phyloP scores from a whole-genome alignment of 2,888 invertebrate genomes.

The Agrochola lota region DNA sequence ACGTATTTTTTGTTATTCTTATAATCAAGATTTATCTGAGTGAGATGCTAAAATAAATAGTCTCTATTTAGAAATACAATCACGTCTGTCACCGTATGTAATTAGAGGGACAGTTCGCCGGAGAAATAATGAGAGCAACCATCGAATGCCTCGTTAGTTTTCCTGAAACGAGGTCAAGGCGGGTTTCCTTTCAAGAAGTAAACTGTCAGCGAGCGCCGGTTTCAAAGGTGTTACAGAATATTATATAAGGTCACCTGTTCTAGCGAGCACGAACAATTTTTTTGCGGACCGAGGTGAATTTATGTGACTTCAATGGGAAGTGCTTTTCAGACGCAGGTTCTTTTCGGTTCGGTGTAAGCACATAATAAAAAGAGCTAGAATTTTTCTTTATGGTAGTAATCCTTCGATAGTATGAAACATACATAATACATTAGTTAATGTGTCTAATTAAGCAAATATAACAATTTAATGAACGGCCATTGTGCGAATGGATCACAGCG shows the following conservation, averaged over 20 bases:
- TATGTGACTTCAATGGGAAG: constrained; percentile 38
- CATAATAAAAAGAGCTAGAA: constrained; percentile 5
- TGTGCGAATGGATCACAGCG: constrained; percentile 67
- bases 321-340: constrained; percentile 28
- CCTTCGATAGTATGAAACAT: not conserved
- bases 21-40: constrained; percentile 46
- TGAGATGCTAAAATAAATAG: constrained; percentile 51
- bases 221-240: constrained; percentile 60
- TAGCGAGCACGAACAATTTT: constrained; percentile 46
- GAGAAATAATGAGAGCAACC: constrained; percentile 78
- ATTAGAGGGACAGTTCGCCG: constrained; percentile 79
- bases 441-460: constrained; percentile 60
- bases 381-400: not conserved
- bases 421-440: constrained; percentile 38
- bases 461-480: constrained; percentile 64
- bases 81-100: constrained; percentile 76
- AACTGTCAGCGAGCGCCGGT: constrained; percentile 64
- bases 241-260: constrained; percentile 56
- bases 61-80: constrained; percentile 74
- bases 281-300: constrained; percentile 33
- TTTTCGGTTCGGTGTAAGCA: constrained; percentile 26
- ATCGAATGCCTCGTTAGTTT: constrained; percentile 82
- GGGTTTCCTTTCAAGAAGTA: constrained; percentile 64
- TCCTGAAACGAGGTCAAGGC: constrained; percentile 76
- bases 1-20: constrained; percentile 39